phyloP scores from a whole-genome alignment of 2,797 vertebrate genomes.

The Melanotaenia boesemani region DNA sequence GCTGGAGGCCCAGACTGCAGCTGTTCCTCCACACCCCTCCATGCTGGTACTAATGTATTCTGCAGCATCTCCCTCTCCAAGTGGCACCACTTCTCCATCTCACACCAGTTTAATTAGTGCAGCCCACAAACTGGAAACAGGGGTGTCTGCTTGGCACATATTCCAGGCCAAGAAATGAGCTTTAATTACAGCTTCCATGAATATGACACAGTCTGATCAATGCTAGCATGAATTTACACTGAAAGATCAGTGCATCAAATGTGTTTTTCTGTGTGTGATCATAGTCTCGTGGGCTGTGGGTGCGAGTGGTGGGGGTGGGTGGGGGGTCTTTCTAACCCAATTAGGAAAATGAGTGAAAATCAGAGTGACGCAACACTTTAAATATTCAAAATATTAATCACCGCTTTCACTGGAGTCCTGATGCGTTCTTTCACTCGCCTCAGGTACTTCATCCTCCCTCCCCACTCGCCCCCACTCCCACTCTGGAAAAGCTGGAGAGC shows the following conservation, averaged over 20 bases:
- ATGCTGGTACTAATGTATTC: background rate
- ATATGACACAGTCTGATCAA: background rate
- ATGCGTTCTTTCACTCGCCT: background rate
- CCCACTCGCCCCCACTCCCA: slow-evolving; percentile 7
- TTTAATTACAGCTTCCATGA: slow-evolving; percentile 17
- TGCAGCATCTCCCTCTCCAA: slow-evolving; percentile 50
- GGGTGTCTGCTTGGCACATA: slow-evolving; percentile 27
- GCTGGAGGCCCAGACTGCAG: slow-evolving; percentile 83
- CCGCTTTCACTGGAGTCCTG: slow-evolving; percentile 1
- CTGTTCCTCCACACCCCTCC: slow-evolving; percentile 74
- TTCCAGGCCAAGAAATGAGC: slow-evolving; percentile 8
- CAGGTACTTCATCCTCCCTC: background rate
- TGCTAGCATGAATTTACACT: background rate
- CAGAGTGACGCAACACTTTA: no score
- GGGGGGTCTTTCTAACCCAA: background rate
- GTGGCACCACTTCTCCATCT: slow-evolving; percentile 51
- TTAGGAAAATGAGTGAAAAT: background rate
- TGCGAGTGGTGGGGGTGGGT: no score
- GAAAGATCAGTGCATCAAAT: background rate
- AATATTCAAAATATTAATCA: background rate
- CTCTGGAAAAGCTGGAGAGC: slow-evolving; percentile 59
- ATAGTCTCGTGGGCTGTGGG: background rate
- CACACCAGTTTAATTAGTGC: slow-evolving; percentile 60
- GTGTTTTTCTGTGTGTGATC: background rate
- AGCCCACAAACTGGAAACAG: slow-evolving; percentile 40